Conservation (phyloP, 2,797 vertebrate species). For the Orestias chungarensis region DNA sequence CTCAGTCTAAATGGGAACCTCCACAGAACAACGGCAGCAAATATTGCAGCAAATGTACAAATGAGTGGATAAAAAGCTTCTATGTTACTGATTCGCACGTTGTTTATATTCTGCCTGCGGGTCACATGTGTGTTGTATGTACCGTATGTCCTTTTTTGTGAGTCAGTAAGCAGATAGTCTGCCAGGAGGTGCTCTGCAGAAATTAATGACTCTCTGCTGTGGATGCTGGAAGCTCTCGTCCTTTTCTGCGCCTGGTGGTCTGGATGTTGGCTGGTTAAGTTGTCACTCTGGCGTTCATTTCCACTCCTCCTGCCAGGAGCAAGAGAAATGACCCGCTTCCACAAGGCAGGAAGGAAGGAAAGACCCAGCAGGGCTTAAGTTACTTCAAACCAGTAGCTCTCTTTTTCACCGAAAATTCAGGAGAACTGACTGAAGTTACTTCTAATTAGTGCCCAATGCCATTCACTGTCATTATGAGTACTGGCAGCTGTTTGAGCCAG, state of each 20-base stretch:
- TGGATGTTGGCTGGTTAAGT: slow-evolving; percentile 16
- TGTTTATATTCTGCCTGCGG: slow-evolving; percentile 44
- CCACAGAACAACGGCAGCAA: background rate
- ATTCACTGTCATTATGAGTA: slow-evolving; percentile 7
- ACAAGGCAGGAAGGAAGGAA: background rate
- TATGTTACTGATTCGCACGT: slow-evolving; percentile 27
- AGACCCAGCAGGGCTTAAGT: slow-evolving; percentile 2
- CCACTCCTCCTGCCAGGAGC: slow-evolving; percentile 8
- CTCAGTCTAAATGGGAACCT: background rate
- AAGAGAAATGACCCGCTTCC: slow-evolving; percentile 24
- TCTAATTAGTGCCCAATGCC: slow-evolving; percentile 13
- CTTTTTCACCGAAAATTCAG: background rate
- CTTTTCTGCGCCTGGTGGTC: slow-evolving; percentile 21
- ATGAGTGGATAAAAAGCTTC: slow-evolving; percentile 8
- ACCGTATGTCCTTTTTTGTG: slow-evolving; percentile 11
- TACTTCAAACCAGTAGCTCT: slow-evolving; percentile 8
- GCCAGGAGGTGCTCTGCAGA: slow-evolving; percentile 44
- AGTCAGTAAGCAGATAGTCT: slow-evolving; percentile 33
- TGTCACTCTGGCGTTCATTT: slow-evolving; percentile 14
- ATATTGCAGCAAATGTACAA: background rate
- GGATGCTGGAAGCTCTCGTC: slow-evolving; percentile 18
- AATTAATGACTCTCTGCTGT: slow-evolving; percentile 42
- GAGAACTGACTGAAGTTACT: slow-evolving; percentile 4
- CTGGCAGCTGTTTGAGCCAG: background rate
- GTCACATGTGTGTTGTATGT: slow-evolving; percentile 1